A percentile compares a stretch with the other conserved stretches of the same genome.
Conservation (phyloP, 2,888 invertebrate genomes). For the Pristionchus maxplancki region DNA sequence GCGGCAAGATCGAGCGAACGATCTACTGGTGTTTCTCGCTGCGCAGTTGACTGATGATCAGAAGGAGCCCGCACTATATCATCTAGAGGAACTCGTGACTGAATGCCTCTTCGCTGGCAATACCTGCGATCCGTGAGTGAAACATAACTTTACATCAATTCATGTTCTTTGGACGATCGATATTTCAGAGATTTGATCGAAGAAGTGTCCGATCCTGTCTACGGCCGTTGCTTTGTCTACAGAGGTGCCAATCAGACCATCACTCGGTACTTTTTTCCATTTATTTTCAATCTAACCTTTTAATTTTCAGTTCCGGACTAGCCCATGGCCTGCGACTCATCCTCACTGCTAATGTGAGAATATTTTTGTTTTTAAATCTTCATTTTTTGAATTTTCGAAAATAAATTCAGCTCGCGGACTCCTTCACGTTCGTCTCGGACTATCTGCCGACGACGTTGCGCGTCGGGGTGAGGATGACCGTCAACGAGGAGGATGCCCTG, state of each 20-base stretch:
- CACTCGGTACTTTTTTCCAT: background rate
- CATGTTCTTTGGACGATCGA: too few relatives aligned
- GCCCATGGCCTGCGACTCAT: constrained; percentile 38
- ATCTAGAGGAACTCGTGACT: constrained; percentile 31
- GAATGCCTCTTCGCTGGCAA: constrained; percentile 44
- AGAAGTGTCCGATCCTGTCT: constrained; percentile 21
- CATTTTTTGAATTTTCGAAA: background rate
- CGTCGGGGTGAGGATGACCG: constrained; percentile 45
- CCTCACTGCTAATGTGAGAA: constrained; percentile 48
- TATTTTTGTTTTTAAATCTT: background rate
- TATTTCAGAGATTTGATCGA: background rate
- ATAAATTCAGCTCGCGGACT: background rate
- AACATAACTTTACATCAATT: too few relatives aligned
- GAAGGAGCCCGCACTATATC: constrained; percentile 45
- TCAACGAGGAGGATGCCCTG: background rate
- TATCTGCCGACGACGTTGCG: constrained; percentile 39
- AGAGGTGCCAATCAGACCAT: constrained; percentile 1
- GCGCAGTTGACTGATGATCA: constrained; percentile 26
- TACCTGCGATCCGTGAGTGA: constrained; percentile 35
- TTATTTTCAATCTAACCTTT: too few relatives aligned
- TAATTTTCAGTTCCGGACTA: constrained; percentile 5
- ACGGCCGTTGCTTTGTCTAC: constrained; percentile 51
- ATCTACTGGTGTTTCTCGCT: constrained; percentile 19
- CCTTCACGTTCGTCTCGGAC: constrained; percentile 16
- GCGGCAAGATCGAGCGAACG: background rate